These are phyloP conservation scores for Aythya baeri DNA, from an alignment of 2,113 vertebrate species.

Conservation along the genomic window DNA sequence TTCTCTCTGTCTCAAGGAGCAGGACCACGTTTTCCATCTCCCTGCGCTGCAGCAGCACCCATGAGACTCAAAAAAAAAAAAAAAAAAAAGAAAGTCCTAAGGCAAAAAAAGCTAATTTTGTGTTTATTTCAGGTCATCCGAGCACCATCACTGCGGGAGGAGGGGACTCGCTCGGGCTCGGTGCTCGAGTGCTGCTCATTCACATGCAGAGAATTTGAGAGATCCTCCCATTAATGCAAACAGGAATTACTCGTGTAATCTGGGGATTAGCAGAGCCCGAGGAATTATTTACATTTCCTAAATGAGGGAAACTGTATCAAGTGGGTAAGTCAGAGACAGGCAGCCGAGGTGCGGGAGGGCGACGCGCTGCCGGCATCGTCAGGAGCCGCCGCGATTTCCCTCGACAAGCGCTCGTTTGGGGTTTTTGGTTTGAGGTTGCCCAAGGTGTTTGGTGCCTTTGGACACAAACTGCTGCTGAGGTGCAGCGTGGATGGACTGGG, in stretches of 20 bases:
- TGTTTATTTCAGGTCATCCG: neutral
- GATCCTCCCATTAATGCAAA: conserved; percentile 43
- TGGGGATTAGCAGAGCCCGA: conserved; percentile 39
- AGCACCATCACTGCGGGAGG: neutral
- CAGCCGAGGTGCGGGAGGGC: neutral
- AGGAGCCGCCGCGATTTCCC: neutral
- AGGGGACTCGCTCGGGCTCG: neutral
- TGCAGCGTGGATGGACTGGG: neutral
- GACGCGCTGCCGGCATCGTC: fast-evolving
- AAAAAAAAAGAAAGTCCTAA: neutral
- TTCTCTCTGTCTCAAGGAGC: neutral
- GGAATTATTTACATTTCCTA: conserved; percentile 62
- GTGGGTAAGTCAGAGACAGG: neutral
- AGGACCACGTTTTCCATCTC: neutral
- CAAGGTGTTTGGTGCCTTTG: neutral
- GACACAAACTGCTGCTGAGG: neutral
- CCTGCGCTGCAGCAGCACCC: neutral
- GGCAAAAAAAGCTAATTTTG: conserved; percentile 28
- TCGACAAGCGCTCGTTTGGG: neutral
- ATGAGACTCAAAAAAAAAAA: conserved; percentile 3
- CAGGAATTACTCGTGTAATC: conserved; percentile 61
- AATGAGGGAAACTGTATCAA: conserved; percentile 23
- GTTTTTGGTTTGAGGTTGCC: neutral
- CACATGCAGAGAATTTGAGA: conserved; percentile 44
- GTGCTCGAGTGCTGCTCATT: neutral